Evolutionary conservation across 2,888 invertebrate species (phyloP).

Genomic region (Euzetes globulus): DNA sequence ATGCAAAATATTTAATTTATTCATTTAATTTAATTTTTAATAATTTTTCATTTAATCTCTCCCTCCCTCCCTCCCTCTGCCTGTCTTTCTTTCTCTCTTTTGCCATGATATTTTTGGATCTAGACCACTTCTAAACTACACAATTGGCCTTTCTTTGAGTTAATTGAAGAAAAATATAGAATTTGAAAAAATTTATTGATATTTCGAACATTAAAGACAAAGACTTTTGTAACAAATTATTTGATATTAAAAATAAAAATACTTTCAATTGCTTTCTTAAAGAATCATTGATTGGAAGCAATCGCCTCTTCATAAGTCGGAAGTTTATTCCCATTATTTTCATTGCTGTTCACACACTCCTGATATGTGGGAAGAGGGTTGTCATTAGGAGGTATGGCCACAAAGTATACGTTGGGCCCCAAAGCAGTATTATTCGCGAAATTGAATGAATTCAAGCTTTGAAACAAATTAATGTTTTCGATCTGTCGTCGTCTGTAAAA

Average conservation of each 20-base stretch:
- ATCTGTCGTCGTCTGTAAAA: not conserved
- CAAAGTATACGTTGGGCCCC: not conserved
- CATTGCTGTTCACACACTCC: not conserved
- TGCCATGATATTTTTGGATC: no score
- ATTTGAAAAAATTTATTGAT: no score
- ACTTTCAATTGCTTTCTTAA: not conserved
- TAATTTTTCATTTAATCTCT: no score
- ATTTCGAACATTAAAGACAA: no score
- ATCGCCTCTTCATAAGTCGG: conserved; percentile 24
- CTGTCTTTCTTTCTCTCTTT: no score
- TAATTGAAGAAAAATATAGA: no score
- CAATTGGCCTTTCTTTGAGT: no score
- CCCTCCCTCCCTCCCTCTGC: no score
- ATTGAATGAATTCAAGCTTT: not conserved
- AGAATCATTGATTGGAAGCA: not conserved
- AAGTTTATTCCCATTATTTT: not conserved
- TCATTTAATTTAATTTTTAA: no score
- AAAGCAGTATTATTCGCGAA: not conserved
- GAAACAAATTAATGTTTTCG: not conserved
- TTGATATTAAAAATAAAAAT: not conserved
- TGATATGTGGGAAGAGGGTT: not conserved
- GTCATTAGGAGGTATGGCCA: not conserved
- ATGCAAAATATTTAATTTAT: no score
- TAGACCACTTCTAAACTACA: no score
- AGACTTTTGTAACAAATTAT: not conserved